These are phyloP conservation scores for Calycopis cecrops DNA, from an alignment of 1,140 invertebrate species.

Conservation along the genomic window DNA sequence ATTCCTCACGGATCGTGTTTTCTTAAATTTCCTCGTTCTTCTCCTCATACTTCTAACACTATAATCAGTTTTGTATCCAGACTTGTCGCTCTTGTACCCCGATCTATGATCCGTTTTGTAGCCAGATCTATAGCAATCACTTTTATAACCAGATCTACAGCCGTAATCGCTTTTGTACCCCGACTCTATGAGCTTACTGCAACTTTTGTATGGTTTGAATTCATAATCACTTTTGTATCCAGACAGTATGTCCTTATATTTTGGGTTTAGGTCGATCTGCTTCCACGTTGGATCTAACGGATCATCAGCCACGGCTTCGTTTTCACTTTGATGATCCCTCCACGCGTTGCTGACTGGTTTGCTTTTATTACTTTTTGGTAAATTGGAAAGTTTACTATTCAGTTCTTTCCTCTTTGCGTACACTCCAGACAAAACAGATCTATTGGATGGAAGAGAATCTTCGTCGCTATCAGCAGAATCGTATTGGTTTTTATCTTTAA, in stretches of 20 bases:
- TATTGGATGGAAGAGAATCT: slow-evolving; percentile 53
- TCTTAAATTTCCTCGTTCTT: slow-evolving; percentile 70
- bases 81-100: slow-evolving; percentile 77
- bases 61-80: slow-evolving; percentile 77
- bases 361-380: slow-evolving; percentile 54
- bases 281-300: slow-evolving; percentile 77
- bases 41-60: slow-evolving; percentile 73
- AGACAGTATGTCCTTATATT: slow-evolving; percentile 76
- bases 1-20: slow-evolving; percentile 73
- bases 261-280: slow-evolving; percentile 78
- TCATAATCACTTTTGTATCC: slow-evolving; percentile 76
- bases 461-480: slow-evolving; percentile 66
- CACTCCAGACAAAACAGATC: slow-evolving; percentile 65
- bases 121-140: slow-evolving; percentile 73
- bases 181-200: slow-evolving; percentile 76
- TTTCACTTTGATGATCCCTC: slow-evolving; percentile 70
- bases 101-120: slow-evolving; percentile 78
- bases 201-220: slow-evolving; percentile 74
- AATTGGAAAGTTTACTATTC: slow-evolving; percentile 57
- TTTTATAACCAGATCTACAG: slow-evolving; percentile 74
- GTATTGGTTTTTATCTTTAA: slow-evolving; percentile 70
- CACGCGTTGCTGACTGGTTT: slow-evolving; percentile 54
- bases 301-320: slow-evolving; percentile 69
- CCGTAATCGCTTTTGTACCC: slow-evolving; percentile 77
- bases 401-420: slow-evolving; percentile 73